Conservation (phyloP, 2,113 vertebrate genomes). For the Prinia subflava region DNA sequence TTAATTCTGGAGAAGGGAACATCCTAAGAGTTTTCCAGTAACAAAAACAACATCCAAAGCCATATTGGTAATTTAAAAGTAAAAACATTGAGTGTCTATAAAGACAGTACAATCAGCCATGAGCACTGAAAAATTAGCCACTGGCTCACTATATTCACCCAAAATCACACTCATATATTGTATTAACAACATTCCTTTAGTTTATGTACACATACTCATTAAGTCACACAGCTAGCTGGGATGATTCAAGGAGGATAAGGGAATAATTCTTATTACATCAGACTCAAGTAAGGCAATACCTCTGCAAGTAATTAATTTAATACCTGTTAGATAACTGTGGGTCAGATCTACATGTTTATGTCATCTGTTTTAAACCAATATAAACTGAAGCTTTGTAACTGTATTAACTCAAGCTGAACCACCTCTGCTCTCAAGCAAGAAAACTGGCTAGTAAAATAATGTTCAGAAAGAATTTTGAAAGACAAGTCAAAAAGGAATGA, state of each 20-base stretch:
- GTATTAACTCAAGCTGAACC: neutral
- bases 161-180: neutral
- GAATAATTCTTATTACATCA: neutral
- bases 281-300: neutral
- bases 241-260: neutral
- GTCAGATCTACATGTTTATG: neutral
- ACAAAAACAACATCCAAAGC: fast-evolving
- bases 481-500: neutral
- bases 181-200: neutral
- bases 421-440: neutral
- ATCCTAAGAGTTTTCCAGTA: neutral
- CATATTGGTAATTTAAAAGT: neutral
- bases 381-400: neutral
- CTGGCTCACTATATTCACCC: neutral
- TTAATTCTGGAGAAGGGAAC: neutral
- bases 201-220: neutral
- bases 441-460: neutral
- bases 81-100: neutral
- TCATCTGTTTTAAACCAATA: neutral
- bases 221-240: neutral
- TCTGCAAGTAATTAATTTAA: neutral
- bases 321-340: neutral
- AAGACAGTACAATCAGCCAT: neutral
- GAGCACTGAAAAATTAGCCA: neutral
- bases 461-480: neutral